phyloP scores from a whole-genome alignment of 2,113 vertebrate species.

The Syrrhaptes paradoxus region DNA sequence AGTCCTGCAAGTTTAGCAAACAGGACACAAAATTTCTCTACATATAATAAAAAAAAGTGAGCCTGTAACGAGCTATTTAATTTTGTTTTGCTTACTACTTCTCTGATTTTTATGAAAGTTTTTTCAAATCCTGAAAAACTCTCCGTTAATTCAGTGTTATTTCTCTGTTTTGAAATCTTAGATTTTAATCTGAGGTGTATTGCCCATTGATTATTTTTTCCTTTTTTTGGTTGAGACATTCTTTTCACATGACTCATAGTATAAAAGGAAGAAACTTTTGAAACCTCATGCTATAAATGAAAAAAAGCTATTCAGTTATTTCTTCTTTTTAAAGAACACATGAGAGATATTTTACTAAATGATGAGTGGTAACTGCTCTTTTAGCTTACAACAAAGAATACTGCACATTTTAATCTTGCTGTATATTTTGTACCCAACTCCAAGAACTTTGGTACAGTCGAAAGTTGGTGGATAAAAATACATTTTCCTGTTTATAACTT shows the following conservation, averaged over 20 bases:
- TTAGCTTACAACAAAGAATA: not conserved
- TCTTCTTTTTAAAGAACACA: not conserved
- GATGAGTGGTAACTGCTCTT: not conserved
- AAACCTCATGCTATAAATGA: not conserved
- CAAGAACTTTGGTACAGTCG: slow-evolving; percentile 20
- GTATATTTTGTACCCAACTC: not conserved
- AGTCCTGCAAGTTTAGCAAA: not conserved
- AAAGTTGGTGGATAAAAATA: slow-evolving; percentile 35
- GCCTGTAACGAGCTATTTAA: not conserved
- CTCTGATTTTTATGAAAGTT: not conserved
- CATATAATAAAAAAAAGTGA: not conserved
- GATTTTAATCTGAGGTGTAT: not conserved
- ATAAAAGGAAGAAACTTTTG: not conserved
- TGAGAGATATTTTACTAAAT: not conserved
- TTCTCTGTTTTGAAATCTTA: not conserved
- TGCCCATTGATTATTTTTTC: not conserved
- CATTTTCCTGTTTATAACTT: slow-evolving; percentile 64
- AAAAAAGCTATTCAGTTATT: not conserved
- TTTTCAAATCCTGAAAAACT: not conserved
- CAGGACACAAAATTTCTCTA: not conserved
- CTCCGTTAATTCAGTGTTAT: not conserved
- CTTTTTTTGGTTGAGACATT: not conserved
- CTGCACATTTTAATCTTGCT: not conserved
- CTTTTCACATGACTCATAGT: slow-evolving; percentile 16
- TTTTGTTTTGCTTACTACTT: not conserved